Evolutionary conservation across 35 echinoderm and acorn worm species (phyloP), one percentile per base, ranked within the genome.

Genomic region (Heliocidaris erythrogramma): DNA sequence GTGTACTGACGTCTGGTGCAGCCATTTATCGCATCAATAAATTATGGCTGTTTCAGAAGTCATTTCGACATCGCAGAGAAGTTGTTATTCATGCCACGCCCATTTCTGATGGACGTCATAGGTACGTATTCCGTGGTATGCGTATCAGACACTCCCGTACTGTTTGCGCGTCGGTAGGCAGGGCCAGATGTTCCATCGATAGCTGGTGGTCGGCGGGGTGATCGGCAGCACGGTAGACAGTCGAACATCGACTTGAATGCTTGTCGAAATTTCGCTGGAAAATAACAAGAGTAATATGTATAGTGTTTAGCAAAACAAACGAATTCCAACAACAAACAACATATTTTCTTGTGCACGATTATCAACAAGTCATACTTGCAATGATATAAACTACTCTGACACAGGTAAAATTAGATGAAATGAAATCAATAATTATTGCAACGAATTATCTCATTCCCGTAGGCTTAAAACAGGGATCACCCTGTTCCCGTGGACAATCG

Each of bases 201-300:
- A 30, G 49, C 88, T 47, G 32, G 48, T 49, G 30, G 35, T 95
- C 27, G 31, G 86, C 53, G 47, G 12, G 85, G 94, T 31, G 21
- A 50, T 29, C 50, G 18, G 86, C 78, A 95, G 30, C 13, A 85
- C 7, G 94, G 85, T 16, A 86, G 47, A 88, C 94, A 95, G 88
- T 90, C 90, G 88, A 95, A 95, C 86, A 85, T 90, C 88, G 60
- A 91, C 88, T 95, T 95, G 53, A 95, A 95, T 9, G 94, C 94
- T 53, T 95, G 94, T 7, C 94, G 86, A 48, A 95, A 95, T 90
- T 95, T 95, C 9, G 94, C 94, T 95, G 94, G 49, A 92, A 48
- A 48, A 61, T 42, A 30, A 56, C 13, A 53, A 61, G 30, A 30
- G 42, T 31, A 92, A 92, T 89, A 89, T 30, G 2, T 30, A 30